phyloP scores from a whole-genome alignment of 2,888 invertebrate genomes.

The Clostera curtula region DNA sequence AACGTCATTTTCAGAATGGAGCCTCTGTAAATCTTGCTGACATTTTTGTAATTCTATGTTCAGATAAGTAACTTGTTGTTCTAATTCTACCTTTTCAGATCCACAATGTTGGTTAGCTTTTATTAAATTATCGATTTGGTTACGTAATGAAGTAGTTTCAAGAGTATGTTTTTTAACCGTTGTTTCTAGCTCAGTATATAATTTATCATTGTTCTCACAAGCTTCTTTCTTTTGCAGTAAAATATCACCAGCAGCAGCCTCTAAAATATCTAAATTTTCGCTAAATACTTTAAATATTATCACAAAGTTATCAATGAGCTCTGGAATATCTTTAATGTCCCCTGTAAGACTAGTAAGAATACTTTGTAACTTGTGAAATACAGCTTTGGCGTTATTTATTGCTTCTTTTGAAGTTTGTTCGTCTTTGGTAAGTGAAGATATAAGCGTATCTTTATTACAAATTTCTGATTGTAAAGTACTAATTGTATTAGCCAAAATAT shows the following conservation, averaged over 20 bases:
- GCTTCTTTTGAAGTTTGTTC: constrained; percentile 26
- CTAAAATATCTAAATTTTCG: constrained; percentile 31
- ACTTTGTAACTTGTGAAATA: constrained; percentile 28
- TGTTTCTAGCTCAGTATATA: constrained; percentile 18
- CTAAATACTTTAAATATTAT: constrained; percentile 28
- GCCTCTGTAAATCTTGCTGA: constrained; percentile 13
- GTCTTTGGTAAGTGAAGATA: constrained; percentile 25
- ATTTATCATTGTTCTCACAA: constrained; percentile 12
- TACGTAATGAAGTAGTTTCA: constrained; percentile 16
- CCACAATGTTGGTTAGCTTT: constrained; percentile 7
- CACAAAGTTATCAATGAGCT: constrained; percentile 31
- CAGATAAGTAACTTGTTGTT: constrained; percentile 9
- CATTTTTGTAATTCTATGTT: constrained; percentile 11
- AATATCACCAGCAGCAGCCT: constrained; percentile 25
- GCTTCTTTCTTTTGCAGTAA: constrained; percentile 28
- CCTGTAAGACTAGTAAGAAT: constrained; percentile 33
- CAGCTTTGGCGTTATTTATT: constrained; percentile 29
- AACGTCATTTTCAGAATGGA: constrained; percentile 5
- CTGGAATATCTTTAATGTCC: constrained; percentile 32
- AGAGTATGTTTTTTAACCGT: constrained; percentile 15
- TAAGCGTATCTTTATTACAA: constrained; percentile 27
- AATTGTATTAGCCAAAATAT: constrained; percentile 23
- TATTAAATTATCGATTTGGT: constrained; percentile 15
- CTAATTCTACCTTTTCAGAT: constrained; percentile 11
- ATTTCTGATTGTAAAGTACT: constrained; percentile 26